Conservation (phyloP, 2,113 vertebrate genomes). For the Mus pahari region DNA sequence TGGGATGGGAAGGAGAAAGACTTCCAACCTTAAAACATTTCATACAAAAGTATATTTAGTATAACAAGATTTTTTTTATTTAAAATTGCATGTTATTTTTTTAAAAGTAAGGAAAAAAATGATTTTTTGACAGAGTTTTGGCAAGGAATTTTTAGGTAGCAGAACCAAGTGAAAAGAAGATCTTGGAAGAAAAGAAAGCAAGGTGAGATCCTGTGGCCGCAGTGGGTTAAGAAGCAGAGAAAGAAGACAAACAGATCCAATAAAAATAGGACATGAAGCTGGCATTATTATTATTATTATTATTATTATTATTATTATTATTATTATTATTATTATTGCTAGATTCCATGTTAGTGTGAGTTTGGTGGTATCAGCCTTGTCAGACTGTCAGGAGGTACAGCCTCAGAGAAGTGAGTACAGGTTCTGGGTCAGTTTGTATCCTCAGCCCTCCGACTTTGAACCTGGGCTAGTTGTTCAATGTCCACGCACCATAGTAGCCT, state of each 20-base stretch:
- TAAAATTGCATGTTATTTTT: background rate
- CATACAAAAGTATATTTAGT: background rate
- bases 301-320: background rate
- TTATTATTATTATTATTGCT: background rate
- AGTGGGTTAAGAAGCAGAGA: background rate
- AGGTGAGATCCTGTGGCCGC: background rate
- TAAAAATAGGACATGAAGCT: background rate
- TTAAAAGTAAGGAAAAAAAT: conserved; percentile 21
- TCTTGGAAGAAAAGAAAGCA: conserved; percentile 11
- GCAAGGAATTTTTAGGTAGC: background rate
- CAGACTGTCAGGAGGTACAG: background rate
- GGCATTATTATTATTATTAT: too few relatives aligned
- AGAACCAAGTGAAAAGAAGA: background rate
- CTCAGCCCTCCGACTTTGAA: background rate
- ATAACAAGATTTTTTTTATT: background rate
- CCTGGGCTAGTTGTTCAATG: background rate
- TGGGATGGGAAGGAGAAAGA: background rate
- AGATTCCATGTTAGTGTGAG: background rate
- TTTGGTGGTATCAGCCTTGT: background rate
- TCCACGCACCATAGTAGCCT: background rate
- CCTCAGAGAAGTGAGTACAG: background rate
- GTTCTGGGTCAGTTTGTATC: background rate
- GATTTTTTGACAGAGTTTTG: background rate
- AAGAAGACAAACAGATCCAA: background rate
- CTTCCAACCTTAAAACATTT: background rate